These are phyloP conservation scores for Bettongia penicillata DNA, from an alignment of 2,113 vertebrate species.

Conservation along the genomic window DNA sequence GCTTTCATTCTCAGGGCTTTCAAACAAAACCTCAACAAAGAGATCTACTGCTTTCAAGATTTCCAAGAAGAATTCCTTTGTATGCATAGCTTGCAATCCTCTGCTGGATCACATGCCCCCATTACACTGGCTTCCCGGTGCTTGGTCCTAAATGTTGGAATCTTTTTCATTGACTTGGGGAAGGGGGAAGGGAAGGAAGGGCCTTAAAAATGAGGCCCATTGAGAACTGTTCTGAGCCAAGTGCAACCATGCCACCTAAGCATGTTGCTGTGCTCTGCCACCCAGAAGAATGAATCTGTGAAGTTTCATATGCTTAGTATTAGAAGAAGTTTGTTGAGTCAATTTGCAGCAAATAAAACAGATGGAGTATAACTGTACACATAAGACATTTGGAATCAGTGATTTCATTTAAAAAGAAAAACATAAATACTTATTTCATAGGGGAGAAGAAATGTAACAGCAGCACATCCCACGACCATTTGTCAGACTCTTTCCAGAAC, in stretches of 20 bases:
- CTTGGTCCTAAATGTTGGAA: not conserved
- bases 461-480: not conserved
- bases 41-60: not conserved
- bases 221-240: not conserved
- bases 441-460: not conserved
- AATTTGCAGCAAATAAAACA: not conserved
- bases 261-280: not conserved
- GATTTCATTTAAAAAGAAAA: slow-evolving; percentile 28
- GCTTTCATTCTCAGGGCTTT: not conserved
- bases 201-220: not conserved
- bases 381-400: not conserved
- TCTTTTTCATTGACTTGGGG: not conserved
- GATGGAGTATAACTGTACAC: not conserved
- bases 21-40: not conserved
- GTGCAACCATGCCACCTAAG: not conserved
- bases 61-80: not conserved
- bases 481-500: not conserved
- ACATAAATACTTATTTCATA: slow-evolving; percentile 2
- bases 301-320: not conserved
- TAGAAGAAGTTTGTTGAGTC: not conserved
- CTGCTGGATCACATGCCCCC: not conserved
- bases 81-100: not conserved
- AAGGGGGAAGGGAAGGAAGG: not conserved
- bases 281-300: not conserved
- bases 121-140: not conserved